Conservation (phyloP, 2,888 invertebrate genomes). For the Xanthia icteritia region DNA sequence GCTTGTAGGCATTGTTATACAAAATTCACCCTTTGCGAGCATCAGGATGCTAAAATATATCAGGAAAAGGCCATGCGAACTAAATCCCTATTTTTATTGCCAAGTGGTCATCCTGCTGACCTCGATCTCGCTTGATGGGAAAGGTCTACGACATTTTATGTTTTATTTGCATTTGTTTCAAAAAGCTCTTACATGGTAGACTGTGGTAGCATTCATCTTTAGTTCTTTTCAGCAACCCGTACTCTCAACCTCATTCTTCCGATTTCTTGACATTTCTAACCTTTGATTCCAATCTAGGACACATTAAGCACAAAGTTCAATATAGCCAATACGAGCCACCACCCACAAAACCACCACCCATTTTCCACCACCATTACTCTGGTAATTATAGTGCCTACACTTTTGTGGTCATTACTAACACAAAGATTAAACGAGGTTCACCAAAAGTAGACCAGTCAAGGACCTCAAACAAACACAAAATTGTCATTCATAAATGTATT, state of each 20-base stretch:
- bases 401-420: conserved; percentile 60
- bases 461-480: conserved; percentile 67
- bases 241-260: neutral
- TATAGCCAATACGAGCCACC: conserved; percentile 32
- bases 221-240: neutral
- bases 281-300: conserved; percentile 37
- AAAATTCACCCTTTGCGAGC: no score
- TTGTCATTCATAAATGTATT: conserved; percentile 42
- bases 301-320: conserved; percentile 59
- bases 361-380: no score
- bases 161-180: neutral
- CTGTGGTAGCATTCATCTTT: neutral
- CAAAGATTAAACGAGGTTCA: conserved; percentile 67
- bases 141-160: neutral
- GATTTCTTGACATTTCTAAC: neutral
- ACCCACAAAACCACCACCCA: conserved; percentile 14
- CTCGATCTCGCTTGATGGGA: neutral
- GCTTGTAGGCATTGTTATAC: neutral
- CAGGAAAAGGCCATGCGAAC: neutral
- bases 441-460: conserved; percentile 79
- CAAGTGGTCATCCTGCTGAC: neutral
- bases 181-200: neutral
- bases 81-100: neutral
- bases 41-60: neutral
- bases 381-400: conserved; percentile 56